phyloP scores from a whole-genome alignment of 1,140 invertebrate genomes.

The Idris sp. region DNA sequence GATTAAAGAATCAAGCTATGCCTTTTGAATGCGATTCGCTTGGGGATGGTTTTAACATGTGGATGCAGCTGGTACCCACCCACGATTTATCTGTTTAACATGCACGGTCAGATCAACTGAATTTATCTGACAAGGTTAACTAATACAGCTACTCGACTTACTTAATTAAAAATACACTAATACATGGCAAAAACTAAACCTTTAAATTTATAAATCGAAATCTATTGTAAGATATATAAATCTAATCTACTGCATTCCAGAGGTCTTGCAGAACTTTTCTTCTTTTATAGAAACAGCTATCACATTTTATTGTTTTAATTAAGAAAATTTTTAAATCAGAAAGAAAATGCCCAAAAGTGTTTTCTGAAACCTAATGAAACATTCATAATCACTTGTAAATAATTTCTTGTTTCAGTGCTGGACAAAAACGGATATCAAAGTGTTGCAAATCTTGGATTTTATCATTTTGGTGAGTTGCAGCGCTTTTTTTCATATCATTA shows the following conservation, averaged over 20 bases:
- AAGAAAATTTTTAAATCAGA: too few species aligned
- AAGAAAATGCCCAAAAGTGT: too few species aligned
- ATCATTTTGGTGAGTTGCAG: slow-evolving; percentile 70
- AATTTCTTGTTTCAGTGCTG: slow-evolving; percentile 65
- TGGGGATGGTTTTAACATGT: slow-evolving; percentile 61
- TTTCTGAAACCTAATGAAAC: too few species aligned
- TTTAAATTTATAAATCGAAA: slow-evolving; percentile 42
- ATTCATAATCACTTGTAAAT: background rate
- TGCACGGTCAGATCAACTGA: slow-evolving; percentile 69
- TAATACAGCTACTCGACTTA: slow-evolving; percentile 71
- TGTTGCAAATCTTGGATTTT: slow-evolving; percentile 55
- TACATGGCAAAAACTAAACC: slow-evolving; percentile 45
- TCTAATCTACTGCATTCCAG: too few species aligned
- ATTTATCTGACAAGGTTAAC: slow-evolving; percentile 76
- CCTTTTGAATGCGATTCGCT: slow-evolving; percentile 32
- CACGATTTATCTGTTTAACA: slow-evolving; percentile 75
- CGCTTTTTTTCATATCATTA: slow-evolving; percentile 24
- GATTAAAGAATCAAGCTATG: slow-evolving; percentile 56
- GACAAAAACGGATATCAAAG: slow-evolving; percentile 69
- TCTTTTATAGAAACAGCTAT: too few species aligned
- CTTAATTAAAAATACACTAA: slow-evolving; percentile 71
- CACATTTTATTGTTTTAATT: too few species aligned
- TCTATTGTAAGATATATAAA: too few species aligned
- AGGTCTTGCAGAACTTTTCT: too few species aligned
- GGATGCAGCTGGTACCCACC: slow-evolving; percentile 70